Evolutionary conservation across 2,797 vertebrate species (phyloP).

Genomic region (Delichon dasypus): DNA sequence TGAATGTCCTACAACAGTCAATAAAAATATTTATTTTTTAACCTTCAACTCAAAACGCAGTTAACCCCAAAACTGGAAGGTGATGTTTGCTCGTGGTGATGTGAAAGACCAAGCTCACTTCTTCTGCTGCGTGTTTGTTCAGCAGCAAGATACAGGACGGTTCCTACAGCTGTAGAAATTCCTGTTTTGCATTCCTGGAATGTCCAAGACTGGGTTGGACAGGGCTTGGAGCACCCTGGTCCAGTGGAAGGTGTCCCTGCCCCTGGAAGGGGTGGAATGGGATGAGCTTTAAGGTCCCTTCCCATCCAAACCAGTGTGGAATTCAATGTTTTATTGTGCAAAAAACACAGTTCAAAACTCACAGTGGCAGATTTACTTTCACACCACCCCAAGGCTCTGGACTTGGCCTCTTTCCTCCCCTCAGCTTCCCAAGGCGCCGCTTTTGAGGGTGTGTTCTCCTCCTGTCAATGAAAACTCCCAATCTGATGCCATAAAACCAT

Average conservation of each 20-base stretch:
- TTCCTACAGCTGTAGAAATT: neutral
- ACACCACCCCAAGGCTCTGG: neutral
- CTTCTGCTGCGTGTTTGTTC: neutral
- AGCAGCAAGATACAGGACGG: neutral
- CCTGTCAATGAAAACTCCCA: neutral
- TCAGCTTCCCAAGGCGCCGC: neutral
- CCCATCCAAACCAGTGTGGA: neutral
- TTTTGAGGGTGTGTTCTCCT: neutral
- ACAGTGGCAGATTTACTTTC: neutral
- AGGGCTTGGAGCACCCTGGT: neutral
- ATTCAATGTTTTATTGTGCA: neutral
- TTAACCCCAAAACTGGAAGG: neutral
- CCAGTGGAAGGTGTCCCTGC: neutral
- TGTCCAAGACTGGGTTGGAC: fast-evolving
- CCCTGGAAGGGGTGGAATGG: neutral
- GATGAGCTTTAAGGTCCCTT: neutral
- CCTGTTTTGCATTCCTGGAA: neutral
- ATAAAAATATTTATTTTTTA: neutral
- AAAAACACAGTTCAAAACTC: neutral
- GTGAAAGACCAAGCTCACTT: neutral
- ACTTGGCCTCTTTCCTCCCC: neutral
- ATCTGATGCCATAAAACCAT: neutral
- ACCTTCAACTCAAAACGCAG: neutral
- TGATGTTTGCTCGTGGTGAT: neutral
- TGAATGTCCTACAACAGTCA: neutral